Conservation (phyloP, 2,888 invertebrate species). For the Fragum sueziense region DNA sequence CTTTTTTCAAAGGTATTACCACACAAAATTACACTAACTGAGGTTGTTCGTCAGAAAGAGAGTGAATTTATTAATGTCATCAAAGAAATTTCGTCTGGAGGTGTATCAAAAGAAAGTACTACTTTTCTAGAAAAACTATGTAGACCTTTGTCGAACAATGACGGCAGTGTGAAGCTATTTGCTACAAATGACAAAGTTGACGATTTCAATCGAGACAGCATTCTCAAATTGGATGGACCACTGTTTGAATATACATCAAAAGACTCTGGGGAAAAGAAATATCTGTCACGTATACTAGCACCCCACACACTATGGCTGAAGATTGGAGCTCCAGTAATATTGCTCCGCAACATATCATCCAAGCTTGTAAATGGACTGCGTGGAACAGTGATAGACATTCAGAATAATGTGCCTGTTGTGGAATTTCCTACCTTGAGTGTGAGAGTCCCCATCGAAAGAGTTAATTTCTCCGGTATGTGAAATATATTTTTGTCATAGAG, state of each 20-base stretch:
- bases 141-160: slow-evolving; percentile 7
- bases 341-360: slow-evolving; percentile 47
- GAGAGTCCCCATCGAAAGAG: slow-evolving; percentile 16
- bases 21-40: slow-evolving; percentile 13
- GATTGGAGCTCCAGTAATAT: slow-evolving; percentile 43
- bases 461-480: slow-evolving; percentile 36
- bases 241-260: slow-evolving; percentile 20
- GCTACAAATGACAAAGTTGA: slow-evolving; percentile 26
- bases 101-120: slow-evolving; percentile 7
- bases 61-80: slow-evolving; percentile 13
- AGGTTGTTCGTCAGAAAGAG: slow-evolving; percentile 37
- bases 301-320: slow-evolving; percentile 34
- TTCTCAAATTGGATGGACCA: slow-evolving; percentile 19
- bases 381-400: slow-evolving; percentile 43
- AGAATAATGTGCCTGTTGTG: slow-evolving; percentile 21
- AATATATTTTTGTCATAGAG: too few relatives aligned
- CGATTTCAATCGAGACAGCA: slow-evolving; percentile 19
- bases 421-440: slow-evolving; percentile 35
- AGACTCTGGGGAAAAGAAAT: slow-evolving; percentile 24
- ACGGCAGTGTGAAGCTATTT: slow-evolving; percentile 15
- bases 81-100: slow-evolving; percentile 27
- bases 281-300: slow-evolving; percentile 18
- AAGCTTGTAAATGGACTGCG: slow-evolving; percentile 50
- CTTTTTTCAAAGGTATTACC: slow-evolving; percentile 16
- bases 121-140: slow-evolving; percentile 3